Evolutionary conservation across 2,113 vertebrate genomes (phyloP).

Genomic region (Cervus canadensis): DNA sequence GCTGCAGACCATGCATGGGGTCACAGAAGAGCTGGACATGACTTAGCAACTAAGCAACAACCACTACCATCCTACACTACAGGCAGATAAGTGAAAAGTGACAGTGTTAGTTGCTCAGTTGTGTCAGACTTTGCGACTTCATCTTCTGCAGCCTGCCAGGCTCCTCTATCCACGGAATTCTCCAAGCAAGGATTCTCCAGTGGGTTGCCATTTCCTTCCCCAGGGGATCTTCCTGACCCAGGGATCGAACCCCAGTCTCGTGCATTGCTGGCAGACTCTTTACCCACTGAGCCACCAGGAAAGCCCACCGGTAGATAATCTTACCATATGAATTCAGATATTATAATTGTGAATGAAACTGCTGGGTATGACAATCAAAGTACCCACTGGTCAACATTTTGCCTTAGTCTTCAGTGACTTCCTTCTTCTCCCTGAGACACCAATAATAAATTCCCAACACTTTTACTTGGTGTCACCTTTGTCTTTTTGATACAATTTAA

Average conservation of each 20-base stretch:
- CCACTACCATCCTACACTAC: not conserved
- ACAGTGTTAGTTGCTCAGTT: not conserved
- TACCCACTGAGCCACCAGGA: not conserved
- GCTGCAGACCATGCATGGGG: not conserved
- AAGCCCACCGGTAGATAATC: too few relatives aligned
- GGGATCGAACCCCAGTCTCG: not conserved
- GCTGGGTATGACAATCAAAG: too few relatives aligned
- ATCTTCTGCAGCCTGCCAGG: not conserved
- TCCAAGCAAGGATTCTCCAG: not conserved
- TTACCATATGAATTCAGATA: too few relatives aligned
- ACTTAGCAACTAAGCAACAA: not conserved
- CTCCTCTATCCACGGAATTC: not conserved
- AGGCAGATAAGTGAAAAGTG: not conserved
- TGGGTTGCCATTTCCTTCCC: not conserved
- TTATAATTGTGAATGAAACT: too few relatives aligned
- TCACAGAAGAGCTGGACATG: not conserved
- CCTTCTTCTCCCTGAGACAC: not conserved
- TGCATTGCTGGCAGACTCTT: not conserved
- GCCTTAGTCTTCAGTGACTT: not conserved
- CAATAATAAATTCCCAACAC: not conserved
- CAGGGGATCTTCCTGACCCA: not conserved
- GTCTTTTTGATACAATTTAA: slow-evolving; percentile 10
- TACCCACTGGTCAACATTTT: not conserved
- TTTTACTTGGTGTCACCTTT: not conserved
- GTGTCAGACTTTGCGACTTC: not conserved